Base-by-base conservation (phyloP, 1,140 invertebrate genomes). In the Drosophila ercepeae region DNA sequence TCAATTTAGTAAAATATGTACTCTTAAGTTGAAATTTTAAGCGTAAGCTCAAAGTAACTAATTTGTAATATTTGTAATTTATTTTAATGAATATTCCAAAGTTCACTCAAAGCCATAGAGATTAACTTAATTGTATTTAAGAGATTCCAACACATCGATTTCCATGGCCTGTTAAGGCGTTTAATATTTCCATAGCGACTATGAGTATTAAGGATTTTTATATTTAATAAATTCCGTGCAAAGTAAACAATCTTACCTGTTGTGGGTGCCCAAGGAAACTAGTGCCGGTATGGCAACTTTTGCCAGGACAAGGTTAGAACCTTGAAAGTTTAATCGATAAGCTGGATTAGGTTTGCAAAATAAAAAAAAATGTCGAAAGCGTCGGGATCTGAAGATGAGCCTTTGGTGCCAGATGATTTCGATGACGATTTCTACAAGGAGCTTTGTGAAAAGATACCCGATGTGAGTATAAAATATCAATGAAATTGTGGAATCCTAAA, bases 361-460 rank as follows among this genome's bases (percentile, higher is more conserved):
- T n/a, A 41, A 5, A 23, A 3, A 36, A 63, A 27, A 8, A 89
- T 78, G 78, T 90, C 83, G 5, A 90, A 90, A 21, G 89, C 81
- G 45, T 90, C 89, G 1, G 89, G 89, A 6, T 91, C 89, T 9
- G 89, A 91, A 45, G 89, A 90, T 68, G 89, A 91, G 67, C 89
- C 89, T 0, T 29, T 91, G 32, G 89, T 91, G 14, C 89, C 89
- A 13, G 89, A 91, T 45, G 89, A 89, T 14, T 86, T 91, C 13
- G 89, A 91, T 57, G 89, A 91, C 64, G 89, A 91, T 32, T 91
- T 82, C 41, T 91, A 51, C 50, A 60, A 68, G 46, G 82, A 82
- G 13, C 59, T 91, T n/a, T 44, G 71, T 23, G 78, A 82, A 0
- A 91, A 90, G 57, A 84, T 91, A 25, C 86, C 89, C 2, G 89